Conservation (phyloP, 2,888 invertebrate species). For the Ctenicera cuprea region DNA sequence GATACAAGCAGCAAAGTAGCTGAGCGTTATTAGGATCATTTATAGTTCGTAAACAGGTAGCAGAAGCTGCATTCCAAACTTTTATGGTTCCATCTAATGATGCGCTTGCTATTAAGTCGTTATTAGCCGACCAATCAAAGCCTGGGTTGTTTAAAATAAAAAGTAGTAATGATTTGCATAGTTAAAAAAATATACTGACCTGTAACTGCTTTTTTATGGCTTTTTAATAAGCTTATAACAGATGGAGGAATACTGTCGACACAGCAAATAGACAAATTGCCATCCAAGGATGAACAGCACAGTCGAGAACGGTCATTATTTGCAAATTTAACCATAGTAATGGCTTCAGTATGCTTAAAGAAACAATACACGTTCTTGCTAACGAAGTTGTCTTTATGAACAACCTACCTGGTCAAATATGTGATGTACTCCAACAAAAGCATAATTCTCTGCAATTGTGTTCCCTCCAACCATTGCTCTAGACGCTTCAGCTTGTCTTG, state of each 20-base stretch:
- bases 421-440: conserved; percentile 91
- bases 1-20: conserved; percentile 84
- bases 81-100: conserved; percentile 84
- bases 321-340: conserved; percentile 88
- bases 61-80: conserved; percentile 79
- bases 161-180: background rate
- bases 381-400: background rate
- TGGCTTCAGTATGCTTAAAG: conserved; percentile 79
- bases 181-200: conserved; percentile 70
- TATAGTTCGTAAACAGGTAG: conserved; percentile 79
- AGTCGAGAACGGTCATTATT: conserved; percentile 88
- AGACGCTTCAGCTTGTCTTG: conserved; percentile 76
- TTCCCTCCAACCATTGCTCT: conserved; percentile 78
- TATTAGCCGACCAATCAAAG: conserved; percentile 91
- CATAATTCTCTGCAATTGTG: conserved; percentile 87
- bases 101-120: conserved; percentile 87
- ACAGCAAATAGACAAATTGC: conserved; percentile 87
- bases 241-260: conserved; percentile 83
- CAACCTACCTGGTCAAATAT: conserved; percentile 86
- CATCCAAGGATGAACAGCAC: conserved; percentile 88
- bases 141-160: conserved; percentile 69
- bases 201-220: conserved; percentile 85
- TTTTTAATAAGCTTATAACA: conserved; percentile 83
- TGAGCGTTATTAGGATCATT: conserved; percentile 79
- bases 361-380: background rate